These are phyloP conservation scores for Psophia crepitans DNA, from an alignment of 2,113 vertebrate genomes.

Conservation along the genomic window DNA sequence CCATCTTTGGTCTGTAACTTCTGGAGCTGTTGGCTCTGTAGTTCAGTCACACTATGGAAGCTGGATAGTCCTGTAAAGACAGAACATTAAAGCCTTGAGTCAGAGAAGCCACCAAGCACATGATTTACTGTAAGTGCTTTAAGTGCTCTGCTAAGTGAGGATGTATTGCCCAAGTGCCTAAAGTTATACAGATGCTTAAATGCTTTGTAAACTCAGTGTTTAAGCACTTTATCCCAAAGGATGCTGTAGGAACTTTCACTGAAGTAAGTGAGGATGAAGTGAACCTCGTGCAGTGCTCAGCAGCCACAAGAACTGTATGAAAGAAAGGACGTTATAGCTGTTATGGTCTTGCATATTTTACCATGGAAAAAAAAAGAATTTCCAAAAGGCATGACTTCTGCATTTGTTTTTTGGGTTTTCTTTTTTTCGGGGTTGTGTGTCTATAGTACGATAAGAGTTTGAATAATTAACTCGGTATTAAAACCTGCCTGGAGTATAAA, in stretches of 20 bases:
- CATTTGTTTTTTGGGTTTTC: background rate
- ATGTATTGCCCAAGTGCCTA: background rate
- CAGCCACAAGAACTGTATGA: background rate
- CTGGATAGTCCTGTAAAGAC: background rate
- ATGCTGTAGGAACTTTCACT: background rate
- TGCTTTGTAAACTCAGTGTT: background rate
- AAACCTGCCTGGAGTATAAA: background rate
- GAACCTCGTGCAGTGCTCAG: background rate
- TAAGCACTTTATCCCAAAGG: conserved; percentile 23
- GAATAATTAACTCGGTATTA: background rate
- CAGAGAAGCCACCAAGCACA: background rate
- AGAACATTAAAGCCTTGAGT: background rate
- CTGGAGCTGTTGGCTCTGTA: background rate
- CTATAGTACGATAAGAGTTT: background rate
- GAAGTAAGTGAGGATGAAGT: background rate
- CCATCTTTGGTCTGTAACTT: background rate
- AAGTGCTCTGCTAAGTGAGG: conserved; percentile 21
- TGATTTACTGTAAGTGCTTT: conserved; percentile 36
- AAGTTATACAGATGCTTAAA: conserved; percentile 30
- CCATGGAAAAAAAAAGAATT: background rate
- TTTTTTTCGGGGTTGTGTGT: background rate
- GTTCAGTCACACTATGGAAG: background rate
- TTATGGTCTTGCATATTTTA: background rate
- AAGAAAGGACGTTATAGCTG: background rate
- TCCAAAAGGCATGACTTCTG: background rate